phyloP scores from a whole-genome alignment of 2,797 vertebrate species.

The Tiaroga cobitis region DNA sequence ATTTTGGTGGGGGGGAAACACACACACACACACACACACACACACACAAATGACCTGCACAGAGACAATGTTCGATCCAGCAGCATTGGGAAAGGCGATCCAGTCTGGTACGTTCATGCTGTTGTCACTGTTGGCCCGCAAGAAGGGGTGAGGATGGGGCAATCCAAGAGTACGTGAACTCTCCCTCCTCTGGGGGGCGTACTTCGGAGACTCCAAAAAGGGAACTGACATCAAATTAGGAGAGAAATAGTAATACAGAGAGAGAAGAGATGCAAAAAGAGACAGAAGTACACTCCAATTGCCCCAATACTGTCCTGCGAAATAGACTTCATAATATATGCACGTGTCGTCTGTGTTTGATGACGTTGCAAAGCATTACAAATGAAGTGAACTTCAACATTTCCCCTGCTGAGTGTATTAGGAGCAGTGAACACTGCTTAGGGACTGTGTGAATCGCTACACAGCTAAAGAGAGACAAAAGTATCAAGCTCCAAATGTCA shows the following conservation, averaged over 20 bases:
- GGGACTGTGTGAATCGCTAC: not conserved
- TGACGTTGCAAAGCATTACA: not conserved
- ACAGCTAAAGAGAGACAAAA: conserved; percentile 1
- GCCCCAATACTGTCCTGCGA: not conserved
- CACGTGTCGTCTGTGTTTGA: not conserved
- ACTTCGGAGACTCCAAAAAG: conserved; percentile 92
- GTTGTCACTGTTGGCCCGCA: conserved; percentile 92
- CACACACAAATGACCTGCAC: conserved; percentile 73
- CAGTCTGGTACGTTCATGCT: conserved; percentile 91
- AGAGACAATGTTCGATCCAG: conserved; percentile 80
- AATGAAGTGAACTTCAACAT: conserved; percentile 6
- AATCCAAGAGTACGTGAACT: conserved; percentile 77
- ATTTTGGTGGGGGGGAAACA: not conserved
- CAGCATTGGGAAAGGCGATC: conserved; percentile 83
- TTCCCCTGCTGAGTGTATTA: conserved; percentile 1
- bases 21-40: not conserved
- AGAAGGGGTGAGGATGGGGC: conserved; percentile 86
- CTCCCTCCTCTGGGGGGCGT: conserved; percentile 85
- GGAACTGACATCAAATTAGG: conserved; percentile 76
- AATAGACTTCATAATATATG: not conserved
- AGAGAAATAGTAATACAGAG: not conserved
- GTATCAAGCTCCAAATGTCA: conserved; percentile 20
- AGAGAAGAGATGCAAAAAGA: not conserved
- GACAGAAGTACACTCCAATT: not conserved
- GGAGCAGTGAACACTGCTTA: conserved; percentile 13